Evolutionary conservation across 2,797 vertebrate genomes (phyloP).

Genomic region (Percopsis omiscomaycus): DNA sequence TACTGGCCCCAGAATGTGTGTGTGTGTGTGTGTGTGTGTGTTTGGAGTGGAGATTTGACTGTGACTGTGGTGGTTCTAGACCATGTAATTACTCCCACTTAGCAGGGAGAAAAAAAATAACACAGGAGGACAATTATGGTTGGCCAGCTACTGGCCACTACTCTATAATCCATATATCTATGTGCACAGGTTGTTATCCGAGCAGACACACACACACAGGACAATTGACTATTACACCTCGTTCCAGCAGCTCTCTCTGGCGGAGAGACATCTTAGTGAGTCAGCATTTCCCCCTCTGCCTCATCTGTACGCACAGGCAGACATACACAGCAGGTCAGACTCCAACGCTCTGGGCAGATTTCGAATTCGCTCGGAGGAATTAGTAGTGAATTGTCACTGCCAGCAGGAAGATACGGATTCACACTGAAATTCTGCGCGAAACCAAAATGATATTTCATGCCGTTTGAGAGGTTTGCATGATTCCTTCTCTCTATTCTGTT

Average conservation of each 20-base stretch:
- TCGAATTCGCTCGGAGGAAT: neutral
- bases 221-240: slow-evolving; percentile 48
- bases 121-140: slow-evolving; percentile 62
- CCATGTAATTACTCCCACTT: slow-evolving; percentile 76
- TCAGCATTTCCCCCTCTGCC: slow-evolving; percentile 48
- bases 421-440: slow-evolving; percentile 11
- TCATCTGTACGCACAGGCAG: neutral
- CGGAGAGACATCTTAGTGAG: slow-evolving; percentile 25
- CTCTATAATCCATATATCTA: slow-evolving; percentile 36
- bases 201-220: slow-evolving; percentile 28
- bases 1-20: slow-evolving; percentile 1
- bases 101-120: slow-evolving; percentile 63
- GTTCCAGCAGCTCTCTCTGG: slow-evolving; percentile 29
- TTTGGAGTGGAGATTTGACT: slow-evolving; percentile 66
- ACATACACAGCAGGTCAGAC: neutral
- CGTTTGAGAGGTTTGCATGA: neutral
- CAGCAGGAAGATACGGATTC: slow-evolving; percentile 14
- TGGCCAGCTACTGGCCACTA: slow-evolving; percentile 45
- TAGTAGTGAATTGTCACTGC: no score
- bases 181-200: slow-evolving; percentile 56
- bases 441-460: slow-evolving; percentile 7
- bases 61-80: slow-evolving; percentile 67
- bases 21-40: slow-evolving; percentile 34
- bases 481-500: slow-evolving; percentile 9
- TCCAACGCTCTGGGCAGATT: neutral